Evolutionary conservation across 2,113 vertebrate genomes (phyloP), one percentile per base, ranked within the genome.

Genomic region (Podocnemis expansa): DNA sequence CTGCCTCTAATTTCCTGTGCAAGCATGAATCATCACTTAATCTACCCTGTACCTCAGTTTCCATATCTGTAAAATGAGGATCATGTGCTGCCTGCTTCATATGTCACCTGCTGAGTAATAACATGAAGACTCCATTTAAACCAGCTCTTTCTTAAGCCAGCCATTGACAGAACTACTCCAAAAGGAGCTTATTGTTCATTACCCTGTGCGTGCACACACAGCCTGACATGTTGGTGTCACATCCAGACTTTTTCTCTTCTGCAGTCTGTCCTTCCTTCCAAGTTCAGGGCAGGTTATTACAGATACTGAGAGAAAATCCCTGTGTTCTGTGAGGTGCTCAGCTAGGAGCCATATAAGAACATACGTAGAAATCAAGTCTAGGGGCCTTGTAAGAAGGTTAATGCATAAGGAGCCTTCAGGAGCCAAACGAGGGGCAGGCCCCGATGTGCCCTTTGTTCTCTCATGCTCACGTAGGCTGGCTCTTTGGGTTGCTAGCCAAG

Each of bases 51-150:
- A 13, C 49, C 31, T 82, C 86, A 17, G 2, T 75, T 87, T 54
- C n/a, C 8, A 76, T 41, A 10, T 58, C 67, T 81, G 10, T 84
- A 24, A 93, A 90, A n/a, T 80, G 11, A 73, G 76, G 56, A 82
- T 82, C 73, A 82, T 60, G 19, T 82, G 45, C 2, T 43, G n/a
- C 63, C 43, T 29, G 41, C 7, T 78, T 80, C 58, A 51, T 73
- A 45, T 49, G 78, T 45, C 3, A 1, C 25, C 17, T 70, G 43
- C 43, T 80, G 85, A 78, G 56, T 88, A 70, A 56, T 76, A 80
- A 29, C 12, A n/a, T 31, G 31, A 76, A 5, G 16, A 5, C 49
- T 80, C 25, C 31, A 5, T 10, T 78, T 27, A 78, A 17, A 8
- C 52, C 82, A 29, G 29, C 0, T 51, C 78, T 56, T 80, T 16